These are phyloP conservation scores for Brachymystax lenok DNA, from an alignment of 2,797 vertebrate genomes.

Conservation along the genomic window DNA sequence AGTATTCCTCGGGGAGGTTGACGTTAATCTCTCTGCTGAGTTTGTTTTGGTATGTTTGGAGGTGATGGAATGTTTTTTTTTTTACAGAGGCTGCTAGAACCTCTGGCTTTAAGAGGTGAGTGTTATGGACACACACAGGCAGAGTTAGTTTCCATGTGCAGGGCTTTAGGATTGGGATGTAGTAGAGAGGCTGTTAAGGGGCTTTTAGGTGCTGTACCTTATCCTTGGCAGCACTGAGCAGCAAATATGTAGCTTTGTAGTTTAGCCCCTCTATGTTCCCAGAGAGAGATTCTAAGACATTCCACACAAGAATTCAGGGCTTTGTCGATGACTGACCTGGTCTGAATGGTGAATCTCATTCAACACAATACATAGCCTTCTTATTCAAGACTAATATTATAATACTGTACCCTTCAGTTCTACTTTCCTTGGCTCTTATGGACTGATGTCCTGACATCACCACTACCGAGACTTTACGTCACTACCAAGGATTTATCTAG, in stretches of 20 bases:
- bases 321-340: neutral
- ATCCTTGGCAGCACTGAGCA: neutral
- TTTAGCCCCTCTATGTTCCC: neutral
- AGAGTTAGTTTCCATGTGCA: too few relatives aligned
- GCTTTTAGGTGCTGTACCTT: neutral
- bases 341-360: neutral
- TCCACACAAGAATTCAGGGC: neutral
- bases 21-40: too few relatives aligned
- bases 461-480: neutral
- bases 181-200: too few relatives aligned
- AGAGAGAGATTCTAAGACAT: neutral
- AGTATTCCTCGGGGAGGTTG: too few relatives aligned
- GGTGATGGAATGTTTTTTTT: too few relatives aligned
- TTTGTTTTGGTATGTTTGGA: too few relatives aligned
- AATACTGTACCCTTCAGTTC: neutral
- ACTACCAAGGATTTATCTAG: neutral
- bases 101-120: too few relatives aligned
- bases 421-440: neutral
- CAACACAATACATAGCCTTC: neutral
- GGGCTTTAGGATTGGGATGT: too few relatives aligned
- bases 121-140: too few relatives aligned
- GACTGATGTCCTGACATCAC: neutral
- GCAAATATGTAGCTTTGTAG: neutral
- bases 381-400: neutral
- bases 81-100: too few relatives aligned